These are phyloP conservation scores for Sprattus sprattus DNA, from an alignment of 2,113 vertebrate species.

Conservation along the genomic window DNA sequence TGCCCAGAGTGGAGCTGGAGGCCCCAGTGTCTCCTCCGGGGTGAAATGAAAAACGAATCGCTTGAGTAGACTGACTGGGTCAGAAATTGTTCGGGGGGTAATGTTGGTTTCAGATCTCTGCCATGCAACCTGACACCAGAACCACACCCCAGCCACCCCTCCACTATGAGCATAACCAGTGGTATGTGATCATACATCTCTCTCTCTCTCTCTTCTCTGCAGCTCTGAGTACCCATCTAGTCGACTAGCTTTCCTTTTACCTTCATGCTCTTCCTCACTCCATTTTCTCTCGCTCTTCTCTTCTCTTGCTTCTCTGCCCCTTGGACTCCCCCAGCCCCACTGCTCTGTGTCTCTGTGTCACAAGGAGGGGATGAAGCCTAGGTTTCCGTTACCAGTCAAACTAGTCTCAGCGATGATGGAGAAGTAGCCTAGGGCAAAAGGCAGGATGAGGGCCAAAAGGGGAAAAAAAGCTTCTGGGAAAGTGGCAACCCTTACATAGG, in stretches of 20 bases:
- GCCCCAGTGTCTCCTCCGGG: not conserved
- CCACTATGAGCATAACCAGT: too few species aligned
- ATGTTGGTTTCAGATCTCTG: not conserved
- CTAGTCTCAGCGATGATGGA: constrained; percentile 31
- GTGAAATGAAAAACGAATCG: not conserved
- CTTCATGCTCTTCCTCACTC: not conserved
- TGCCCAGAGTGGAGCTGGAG: not conserved
- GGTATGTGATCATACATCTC: too few species aligned
- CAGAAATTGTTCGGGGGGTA: not conserved
- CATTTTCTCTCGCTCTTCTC: constrained; percentile 10
- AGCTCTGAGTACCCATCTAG: constrained; percentile 28
- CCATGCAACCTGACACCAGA: not conserved
- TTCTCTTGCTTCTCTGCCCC: not conserved
- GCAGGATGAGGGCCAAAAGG: not conserved
- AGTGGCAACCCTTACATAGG: not conserved
- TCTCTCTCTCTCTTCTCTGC: not conserved
- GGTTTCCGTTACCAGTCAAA: constrained; percentile 51
- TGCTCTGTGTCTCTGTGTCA: constrained; percentile 33
- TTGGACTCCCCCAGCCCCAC: not conserved
- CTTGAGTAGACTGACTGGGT: not conserved
- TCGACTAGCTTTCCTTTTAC: constrained; percentile 4
- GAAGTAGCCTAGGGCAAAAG: not conserved
- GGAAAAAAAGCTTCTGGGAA: not conserved
- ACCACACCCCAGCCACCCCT: not conserved
- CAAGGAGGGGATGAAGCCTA: constrained; percentile 43